A percentile compares a stretch with the other conserved stretches of the same genome.
These are phyloP conservation scores for Todiramphus chloris DNA, from an alignment of 2,113 vertebrate species.

Conservation along the genomic window DNA sequence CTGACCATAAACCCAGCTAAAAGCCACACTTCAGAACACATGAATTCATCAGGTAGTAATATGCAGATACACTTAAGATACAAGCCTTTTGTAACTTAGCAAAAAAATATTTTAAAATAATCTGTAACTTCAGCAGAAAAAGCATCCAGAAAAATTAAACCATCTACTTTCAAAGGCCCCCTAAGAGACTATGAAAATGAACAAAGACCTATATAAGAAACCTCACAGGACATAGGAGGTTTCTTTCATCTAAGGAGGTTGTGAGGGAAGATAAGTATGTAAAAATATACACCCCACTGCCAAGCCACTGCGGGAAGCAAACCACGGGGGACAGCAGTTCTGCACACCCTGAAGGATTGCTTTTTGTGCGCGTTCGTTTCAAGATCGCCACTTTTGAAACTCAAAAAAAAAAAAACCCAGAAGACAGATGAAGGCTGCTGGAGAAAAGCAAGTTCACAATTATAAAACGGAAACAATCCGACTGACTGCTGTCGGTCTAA, in stretches of 20 bases:
- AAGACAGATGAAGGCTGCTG: neutral
- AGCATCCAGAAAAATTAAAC: neutral
- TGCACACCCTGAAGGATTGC: neutral
- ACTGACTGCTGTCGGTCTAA: neutral
- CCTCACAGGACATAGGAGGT: neutral
- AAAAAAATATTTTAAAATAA: neutral
- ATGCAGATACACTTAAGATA: neutral
- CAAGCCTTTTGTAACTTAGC: neutral
- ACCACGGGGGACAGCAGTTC: accelerated
- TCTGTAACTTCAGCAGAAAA: neutral
- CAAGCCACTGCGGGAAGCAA: neutral
- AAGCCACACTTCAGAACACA: neutral
- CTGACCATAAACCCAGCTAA: neutral
- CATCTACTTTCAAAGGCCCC: neutral
- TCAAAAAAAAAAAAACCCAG: neutral
- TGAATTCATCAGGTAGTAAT: neutral
- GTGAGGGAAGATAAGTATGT: neutral
- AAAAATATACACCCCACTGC: neutral
- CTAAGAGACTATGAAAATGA: neutral
- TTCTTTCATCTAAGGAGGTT: neutral
- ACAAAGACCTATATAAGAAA: neutral
- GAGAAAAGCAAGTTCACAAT: neutral
- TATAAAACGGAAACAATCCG: neutral
- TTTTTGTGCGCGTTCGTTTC: neutral
- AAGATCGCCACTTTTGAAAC: neutral